Evolutionary conservation across 2,797 vertebrate species (phyloP), one percentile per base, ranked within the genome.

Genomic region (Sebastes nivosus): DNA sequence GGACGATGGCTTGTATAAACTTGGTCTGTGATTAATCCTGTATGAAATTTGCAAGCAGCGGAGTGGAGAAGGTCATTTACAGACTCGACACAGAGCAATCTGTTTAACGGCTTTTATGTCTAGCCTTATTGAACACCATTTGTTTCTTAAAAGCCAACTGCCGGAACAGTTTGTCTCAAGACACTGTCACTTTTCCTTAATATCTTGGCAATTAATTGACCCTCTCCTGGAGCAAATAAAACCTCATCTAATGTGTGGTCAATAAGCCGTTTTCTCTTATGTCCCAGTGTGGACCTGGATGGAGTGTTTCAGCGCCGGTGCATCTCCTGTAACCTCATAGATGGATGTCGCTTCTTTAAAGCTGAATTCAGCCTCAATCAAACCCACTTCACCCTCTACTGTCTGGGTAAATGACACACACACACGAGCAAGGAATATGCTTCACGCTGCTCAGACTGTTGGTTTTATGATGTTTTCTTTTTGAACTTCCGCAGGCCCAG

Each of bases 281-380:
- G 71, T 82, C 61, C 11, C 67, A 97, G 96, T 18, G 95, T 95
- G 91, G 95, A 96, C 75, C 89, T 96, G 71, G 94, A 94, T 24
- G 95, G 95, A 67, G 92, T 92, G 13, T 96, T 96, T 86, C 93
- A 95, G 81, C 95, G 95, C 24, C 92, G 84, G 24, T 97, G 96
- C 90, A 81, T 97, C 83, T 95, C 95, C 72, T 97, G 96, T 50
- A 67, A 90, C 80, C 95, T 97, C 24, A 87, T 96, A 16, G 94
- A 96, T 4, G 92, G 91, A 67, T 97, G 96, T 75, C 82, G 86
- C 87, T 96, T 96, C 89, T 96, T 96, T 66, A 93, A 89, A 91
- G 95, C 89, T 2, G 83, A 91, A 71, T 96, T 97, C 90, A 97
- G 96, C 80, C 96, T 95, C 79, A 95, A 95, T 86, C 92, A 92